Evolutionary conservation across 2,113 vertebrate genomes (phyloP).

Genomic region (Mastomys coucha): DNA sequence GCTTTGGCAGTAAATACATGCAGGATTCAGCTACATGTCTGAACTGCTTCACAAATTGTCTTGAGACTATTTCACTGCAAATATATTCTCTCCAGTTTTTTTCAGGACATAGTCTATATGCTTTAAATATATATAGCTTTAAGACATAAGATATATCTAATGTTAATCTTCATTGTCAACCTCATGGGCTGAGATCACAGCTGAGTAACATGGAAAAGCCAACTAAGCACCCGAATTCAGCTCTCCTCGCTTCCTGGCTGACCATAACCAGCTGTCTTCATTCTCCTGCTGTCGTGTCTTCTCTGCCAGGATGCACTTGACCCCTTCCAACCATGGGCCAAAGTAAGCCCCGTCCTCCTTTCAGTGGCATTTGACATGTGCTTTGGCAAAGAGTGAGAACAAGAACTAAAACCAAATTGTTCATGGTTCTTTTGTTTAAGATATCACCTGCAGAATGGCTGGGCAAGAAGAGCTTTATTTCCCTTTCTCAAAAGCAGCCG

Average conservation of each 20-base stretch:
- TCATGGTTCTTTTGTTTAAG: background rate
- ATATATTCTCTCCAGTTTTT: background rate
- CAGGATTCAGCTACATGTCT: background rate
- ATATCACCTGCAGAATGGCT: background rate
- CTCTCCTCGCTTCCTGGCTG: background rate
- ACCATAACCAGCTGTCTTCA: background rate
- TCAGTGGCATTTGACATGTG: background rate
- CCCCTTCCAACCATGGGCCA: background rate
- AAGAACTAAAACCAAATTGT: background rate
- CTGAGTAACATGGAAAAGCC: background rate
- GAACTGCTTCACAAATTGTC: background rate
- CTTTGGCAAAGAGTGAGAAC: background rate
- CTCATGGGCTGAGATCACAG: background rate
- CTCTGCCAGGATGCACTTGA: background rate
- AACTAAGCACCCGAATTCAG: too few species aligned
- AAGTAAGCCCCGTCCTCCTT: background rate
- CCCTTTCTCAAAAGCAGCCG: background rate
- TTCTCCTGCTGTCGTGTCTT: too few species aligned
- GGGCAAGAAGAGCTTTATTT: background rate
- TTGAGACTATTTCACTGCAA: background rate
- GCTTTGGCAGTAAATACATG: background rate
- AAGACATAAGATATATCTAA: background rate
- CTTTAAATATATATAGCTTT: background rate
- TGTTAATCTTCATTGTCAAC: background rate
- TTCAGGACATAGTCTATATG: background rate